Conservation (phyloP, 2,888 invertebrate species). For the Apodemia mormo region DNA sequence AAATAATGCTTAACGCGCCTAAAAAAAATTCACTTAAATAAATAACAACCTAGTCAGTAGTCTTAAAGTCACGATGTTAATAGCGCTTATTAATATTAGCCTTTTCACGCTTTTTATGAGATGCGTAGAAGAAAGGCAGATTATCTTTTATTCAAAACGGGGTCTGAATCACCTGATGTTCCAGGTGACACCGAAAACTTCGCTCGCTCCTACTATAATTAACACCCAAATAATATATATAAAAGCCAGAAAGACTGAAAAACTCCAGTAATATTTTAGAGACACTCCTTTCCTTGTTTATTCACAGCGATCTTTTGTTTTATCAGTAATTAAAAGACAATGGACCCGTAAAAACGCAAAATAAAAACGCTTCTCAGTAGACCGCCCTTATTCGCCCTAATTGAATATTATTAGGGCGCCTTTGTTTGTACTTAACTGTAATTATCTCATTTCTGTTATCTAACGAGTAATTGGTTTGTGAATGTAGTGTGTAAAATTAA, state of each 20-base stretch:
- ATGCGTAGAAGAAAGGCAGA: too few relatives aligned
- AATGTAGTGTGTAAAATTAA: too few relatives aligned
- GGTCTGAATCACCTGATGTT: too few relatives aligned
- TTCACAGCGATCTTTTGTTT: neutral
- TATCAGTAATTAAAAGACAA: slow-evolving; percentile 15
- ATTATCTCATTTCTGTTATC: slow-evolving; percentile 31
- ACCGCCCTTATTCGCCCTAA: slow-evolving; percentile 22
- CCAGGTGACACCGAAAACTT: neutral
- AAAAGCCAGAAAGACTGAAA: neutral
- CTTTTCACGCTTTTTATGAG: too few relatives aligned
- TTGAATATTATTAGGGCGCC: slow-evolving; percentile 31
- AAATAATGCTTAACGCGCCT: too few relatives aligned
- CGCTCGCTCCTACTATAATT: neutral
- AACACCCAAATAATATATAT: neutral
- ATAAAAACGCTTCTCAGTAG: neutral
- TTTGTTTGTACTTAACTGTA: slow-evolving; percentile 32
- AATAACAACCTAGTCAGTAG: too few relatives aligned
- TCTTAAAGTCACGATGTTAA: too few relatives aligned
- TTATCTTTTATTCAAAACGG: too few relatives aligned
- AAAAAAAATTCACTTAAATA: too few relatives aligned
- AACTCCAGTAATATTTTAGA: neutral
- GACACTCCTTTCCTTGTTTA: slow-evolving; percentile 1
- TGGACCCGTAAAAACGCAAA: neutral
- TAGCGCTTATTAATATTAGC: too few relatives aligned
- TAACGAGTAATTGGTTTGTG: slow-evolving; percentile 1